Percentiles rank a stretch among this genome's conserved stretches.
Conservation (phyloP, 2,888 invertebrate species). For the Sipha maydis region DNA sequence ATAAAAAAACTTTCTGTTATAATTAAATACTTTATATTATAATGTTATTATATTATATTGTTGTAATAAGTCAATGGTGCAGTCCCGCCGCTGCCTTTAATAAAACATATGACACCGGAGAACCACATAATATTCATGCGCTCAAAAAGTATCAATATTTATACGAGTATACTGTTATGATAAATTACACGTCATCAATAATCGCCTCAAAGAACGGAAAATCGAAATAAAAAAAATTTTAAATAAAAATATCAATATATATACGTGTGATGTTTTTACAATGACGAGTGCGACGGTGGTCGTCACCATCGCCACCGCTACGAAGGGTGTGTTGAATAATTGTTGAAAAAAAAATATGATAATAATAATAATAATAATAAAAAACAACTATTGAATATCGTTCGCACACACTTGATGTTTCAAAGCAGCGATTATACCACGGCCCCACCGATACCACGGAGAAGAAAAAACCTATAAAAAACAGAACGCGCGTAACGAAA, state of each 20-base stretch:
- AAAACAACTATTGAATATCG: not conserved
- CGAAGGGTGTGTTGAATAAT: conserved; percentile 5
- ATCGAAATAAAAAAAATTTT: not conserved
- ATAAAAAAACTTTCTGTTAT: not conserved
- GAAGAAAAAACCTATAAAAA: not conserved
- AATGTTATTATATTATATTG: not conserved
- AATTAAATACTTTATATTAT: not conserved
- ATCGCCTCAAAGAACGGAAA: not conserved
- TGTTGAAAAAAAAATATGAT: conserved; percentile 2
- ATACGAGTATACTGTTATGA: not conserved
- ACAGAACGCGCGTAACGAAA: conserved; percentile 19
- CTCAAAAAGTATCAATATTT: not conserved
- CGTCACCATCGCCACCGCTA: not conserved
- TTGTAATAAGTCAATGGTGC: conserved; percentile 31
- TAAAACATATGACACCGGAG: not conserved
- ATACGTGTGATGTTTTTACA: not conserved
- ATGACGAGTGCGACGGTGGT: not conserved
- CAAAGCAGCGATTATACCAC: not conserved
- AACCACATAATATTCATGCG: not conserved
- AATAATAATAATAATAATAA: conserved; percentile 2
- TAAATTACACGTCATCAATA: not conserved
- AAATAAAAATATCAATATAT: not conserved
- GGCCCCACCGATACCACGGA: not conserved
- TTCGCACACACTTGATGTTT: not conserved
- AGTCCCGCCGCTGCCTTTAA: not conserved